phyloP scores from a whole-genome alignment of 2,113 vertebrate genomes.

The Meleagris gallopavo region DNA sequence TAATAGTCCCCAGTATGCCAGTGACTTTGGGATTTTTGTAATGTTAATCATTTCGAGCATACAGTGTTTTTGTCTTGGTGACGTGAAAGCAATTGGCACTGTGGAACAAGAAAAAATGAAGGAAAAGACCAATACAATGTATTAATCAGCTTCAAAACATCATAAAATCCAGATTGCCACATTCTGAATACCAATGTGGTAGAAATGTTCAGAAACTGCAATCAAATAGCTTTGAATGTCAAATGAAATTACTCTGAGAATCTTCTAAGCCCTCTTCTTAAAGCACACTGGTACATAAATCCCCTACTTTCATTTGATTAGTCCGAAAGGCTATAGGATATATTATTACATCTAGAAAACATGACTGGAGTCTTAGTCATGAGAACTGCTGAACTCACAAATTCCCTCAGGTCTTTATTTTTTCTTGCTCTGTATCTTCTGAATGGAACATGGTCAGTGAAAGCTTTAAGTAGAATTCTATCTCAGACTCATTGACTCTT shows the following conservation, averaged over 20 bases:
- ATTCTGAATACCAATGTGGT: conserved; percentile 65
- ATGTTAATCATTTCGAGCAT: conserved; percentile 43
- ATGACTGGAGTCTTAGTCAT: conserved; percentile 23
- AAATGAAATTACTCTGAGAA: conserved; percentile 76
- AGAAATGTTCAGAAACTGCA: conserved; percentile 55
- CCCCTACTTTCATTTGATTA: conserved; percentile 71
- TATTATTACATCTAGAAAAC: conserved; percentile 68
- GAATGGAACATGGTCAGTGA: background rate
- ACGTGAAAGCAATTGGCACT: conserved; percentile 61
- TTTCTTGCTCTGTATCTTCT: background rate
- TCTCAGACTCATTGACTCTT: background rate
- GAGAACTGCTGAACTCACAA: conserved; percentile 10
- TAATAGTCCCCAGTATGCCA: conserved; percentile 28
- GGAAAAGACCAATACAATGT: conserved; percentile 21
- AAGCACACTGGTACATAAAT: conserved; percentile 63
- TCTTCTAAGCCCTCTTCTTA: conserved; percentile 71
- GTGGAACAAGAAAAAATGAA: background rate
- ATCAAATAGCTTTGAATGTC: conserved; percentile 75
- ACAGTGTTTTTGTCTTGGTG: conserved; percentile 39
- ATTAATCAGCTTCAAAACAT: conserved; percentile 43
- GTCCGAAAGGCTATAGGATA: conserved; percentile 65
- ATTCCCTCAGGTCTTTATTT: conserved; percentile 42
- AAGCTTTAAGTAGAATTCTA: background rate
- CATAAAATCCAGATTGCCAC: conserved; percentile 47
- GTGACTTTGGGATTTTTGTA: conserved; percentile 28